Base-by-base conservation (phyloP, 1,140 invertebrate genomes). In the Musca domestica region DNA sequence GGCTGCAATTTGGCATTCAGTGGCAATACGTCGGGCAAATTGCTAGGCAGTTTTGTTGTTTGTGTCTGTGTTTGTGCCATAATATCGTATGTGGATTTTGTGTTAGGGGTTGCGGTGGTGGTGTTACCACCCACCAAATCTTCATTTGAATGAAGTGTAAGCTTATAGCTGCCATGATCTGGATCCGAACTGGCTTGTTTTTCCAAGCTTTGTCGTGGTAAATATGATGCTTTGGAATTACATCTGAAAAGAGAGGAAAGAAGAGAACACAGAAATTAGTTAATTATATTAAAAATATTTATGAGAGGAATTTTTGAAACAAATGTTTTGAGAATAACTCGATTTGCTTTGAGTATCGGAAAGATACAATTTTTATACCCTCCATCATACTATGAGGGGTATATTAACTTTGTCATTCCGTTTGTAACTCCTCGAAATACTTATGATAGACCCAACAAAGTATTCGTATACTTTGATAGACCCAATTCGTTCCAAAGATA, bases 221-320 rank as follows among this genome's bases (percentile, higher is more conserved):
- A 81, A 78, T 91, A 92, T 46, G 91, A 92, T 68, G 90, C 90
- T 83, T 92, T 92, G 17, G 91, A 91, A 74, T 91, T 89, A 73
- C 88, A 91, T 83, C 91, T 92, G 85, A 4, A 87, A 87, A 64
- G 72, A 74, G 23, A 48, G 49, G 22, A 41, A 67, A 15, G 47
- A 72, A 76, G 17, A 17, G 17, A 51, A 22, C 4, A 61, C 12
- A 34, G 14, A 47, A 19, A 1, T 46, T 6, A 65, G 34, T 65
- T 47, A 25, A 19, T 17, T 1, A 46, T 1, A 46, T 46, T 46
- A 46, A 46, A 3, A 46, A 46, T 2, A 46, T 41, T 20, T 5
- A 46, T 12, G 41, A 58, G n/a, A 58, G 25, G 17, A 34, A 12
- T 12, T 46, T 41, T 41, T 41, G 14, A 41, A 41, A 41, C 14